These are phyloP conservation scores for Heliconius hewitsoni DNA, from an alignment of 1,140 invertebrate genomes.

Conservation along the genomic window DNA sequence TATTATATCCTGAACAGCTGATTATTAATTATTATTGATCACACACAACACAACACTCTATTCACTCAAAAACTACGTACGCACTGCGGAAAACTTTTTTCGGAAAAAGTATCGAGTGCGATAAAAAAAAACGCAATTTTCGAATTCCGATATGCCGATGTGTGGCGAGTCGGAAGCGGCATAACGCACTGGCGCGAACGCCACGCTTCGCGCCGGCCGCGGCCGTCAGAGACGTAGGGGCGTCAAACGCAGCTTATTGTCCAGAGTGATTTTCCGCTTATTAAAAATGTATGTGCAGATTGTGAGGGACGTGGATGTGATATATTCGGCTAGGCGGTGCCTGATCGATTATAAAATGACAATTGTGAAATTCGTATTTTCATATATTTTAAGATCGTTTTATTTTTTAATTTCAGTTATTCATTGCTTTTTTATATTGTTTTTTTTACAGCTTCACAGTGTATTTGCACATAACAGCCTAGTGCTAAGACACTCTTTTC, in stretches of 20 bases:
- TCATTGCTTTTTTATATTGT: too few relatives aligned
- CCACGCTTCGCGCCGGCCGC: constrained; percentile 50
- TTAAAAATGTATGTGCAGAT: constrained; percentile 59
- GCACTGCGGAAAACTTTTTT: constrained; percentile 58
- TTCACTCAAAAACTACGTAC: constrained; percentile 39
- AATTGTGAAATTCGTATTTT: neutral
- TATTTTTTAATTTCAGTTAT: too few relatives aligned
- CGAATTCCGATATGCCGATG: constrained; percentile 51
- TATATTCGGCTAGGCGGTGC: neutral
- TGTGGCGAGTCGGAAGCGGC: constrained; percentile 65
- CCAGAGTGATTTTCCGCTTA: constrained; percentile 66
- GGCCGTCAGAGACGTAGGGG: constrained; percentile 68
- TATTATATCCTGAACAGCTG: constrained; percentile 16
- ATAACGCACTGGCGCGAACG: constrained; percentile 65
- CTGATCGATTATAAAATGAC: neutral
- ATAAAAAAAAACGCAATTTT: constrained; percentile 42
- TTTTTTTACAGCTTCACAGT: too few relatives aligned
- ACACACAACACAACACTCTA: constrained; percentile 31
- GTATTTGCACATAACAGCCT: too few relatives aligned
- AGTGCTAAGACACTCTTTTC: too few relatives aligned
- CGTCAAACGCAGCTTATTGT: constrained; percentile 55
- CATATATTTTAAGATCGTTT: neutral
- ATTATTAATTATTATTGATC: neutral
- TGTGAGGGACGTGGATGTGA: constrained; percentile 41
- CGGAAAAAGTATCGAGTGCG: constrained; percentile 65